Base-by-base conservation (phyloP, 1,140 invertebrate species). In the Elymnias hypermnestra region DNA sequence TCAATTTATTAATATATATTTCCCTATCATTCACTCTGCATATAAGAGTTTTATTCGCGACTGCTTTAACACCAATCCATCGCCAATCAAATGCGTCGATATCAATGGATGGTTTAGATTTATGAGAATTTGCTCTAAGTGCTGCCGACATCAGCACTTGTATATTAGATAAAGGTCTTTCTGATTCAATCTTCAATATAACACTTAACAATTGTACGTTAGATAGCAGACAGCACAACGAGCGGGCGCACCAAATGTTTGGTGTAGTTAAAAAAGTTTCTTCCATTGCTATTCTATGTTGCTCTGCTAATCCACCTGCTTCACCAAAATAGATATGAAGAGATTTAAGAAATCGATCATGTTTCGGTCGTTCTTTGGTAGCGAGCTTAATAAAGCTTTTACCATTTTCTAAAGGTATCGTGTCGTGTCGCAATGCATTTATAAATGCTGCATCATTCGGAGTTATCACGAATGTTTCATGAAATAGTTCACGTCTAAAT, bases 291-390 rank as follows among this genome's bases (percentile, higher is more conserved):
- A 7, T 10, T 7, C 48, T 52, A 21, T 66, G 63, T 10, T 53
- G 35, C n/a, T 48, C 46, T 8, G 63, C 68, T 15, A 76, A 43
- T 17, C 70, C 70, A 17, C 48, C 22, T 0, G 48, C 9, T 44
- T 75, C 67, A 7, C 48, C 45, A 38, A 75, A 78, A 37, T 73
- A 78, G 18, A 75, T n/a, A 8, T 12, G 31, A 5, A 78, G 28
- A 17, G 53, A 55, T 10, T 49, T 53, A 5, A 75, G 22, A 38
- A 75, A 78, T 7, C 42, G 42, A 15, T 75, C 60, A 23, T 63
- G 54, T 14, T 55, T 50, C 38, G 56, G 14, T 15, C 52, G 25
- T 25, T 57, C n/a, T 39, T 54, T 51, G 6, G 38, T 8, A 2
- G 40, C 28, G 13, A 63, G 26, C 13, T 40, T 5, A 2, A 36